These are phyloP conservation scores for Dysidea cf. avara DNA, from an alignment of 37 sponge, comb jelly and placozoan species.

Conservation along the genomic window DNA sequence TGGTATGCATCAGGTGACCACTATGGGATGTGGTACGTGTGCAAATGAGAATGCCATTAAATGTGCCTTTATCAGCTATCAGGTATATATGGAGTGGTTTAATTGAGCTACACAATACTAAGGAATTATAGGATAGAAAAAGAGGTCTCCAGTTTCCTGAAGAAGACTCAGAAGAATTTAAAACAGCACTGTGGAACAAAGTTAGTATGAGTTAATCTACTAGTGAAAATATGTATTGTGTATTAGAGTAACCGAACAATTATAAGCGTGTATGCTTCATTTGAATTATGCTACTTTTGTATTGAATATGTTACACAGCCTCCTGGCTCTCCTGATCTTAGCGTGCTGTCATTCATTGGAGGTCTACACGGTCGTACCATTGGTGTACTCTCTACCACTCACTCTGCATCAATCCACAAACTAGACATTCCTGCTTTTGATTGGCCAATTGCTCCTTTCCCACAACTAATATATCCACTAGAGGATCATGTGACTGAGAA, in stretches of 20 bases:
- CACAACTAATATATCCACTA: slow-evolving; percentile 73
- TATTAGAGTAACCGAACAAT: no score
- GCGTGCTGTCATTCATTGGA: slow-evolving; percentile 70
- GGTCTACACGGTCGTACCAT: slow-evolving; percentile 77
- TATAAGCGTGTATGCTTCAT: no score
- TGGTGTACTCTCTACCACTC: slow-evolving; percentile 63
- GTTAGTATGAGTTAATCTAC: no score
- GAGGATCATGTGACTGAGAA: slow-evolving; percentile 63
- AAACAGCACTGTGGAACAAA: slow-evolving; percentile 27
- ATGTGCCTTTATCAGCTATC: slow-evolving; percentile 63
- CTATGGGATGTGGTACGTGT: slow-evolving; percentile 83
- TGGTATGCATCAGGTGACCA: slow-evolving; percentile 48
- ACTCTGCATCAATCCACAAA: slow-evolving; percentile 65
- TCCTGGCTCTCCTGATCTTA: slow-evolving; percentile 72
- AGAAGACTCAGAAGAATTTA: slow-evolving; percentile 20
- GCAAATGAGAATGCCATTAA: slow-evolving; percentile 86
- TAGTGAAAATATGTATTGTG: no score
- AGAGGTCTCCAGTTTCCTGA: background rate
- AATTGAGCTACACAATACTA: no score
- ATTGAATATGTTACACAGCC: slow-evolving; percentile 37
- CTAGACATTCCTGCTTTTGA: slow-evolving; percentile 78
- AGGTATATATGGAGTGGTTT: slow-evolving; percentile 38
- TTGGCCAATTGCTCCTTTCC: slow-evolving; percentile 85
- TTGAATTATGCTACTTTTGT: no score
- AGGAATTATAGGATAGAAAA: slow-evolving; percentile 9